phyloP scores from a whole-genome alignment of 2,888 invertebrate species.

The Drosophila barbarae region DNA sequence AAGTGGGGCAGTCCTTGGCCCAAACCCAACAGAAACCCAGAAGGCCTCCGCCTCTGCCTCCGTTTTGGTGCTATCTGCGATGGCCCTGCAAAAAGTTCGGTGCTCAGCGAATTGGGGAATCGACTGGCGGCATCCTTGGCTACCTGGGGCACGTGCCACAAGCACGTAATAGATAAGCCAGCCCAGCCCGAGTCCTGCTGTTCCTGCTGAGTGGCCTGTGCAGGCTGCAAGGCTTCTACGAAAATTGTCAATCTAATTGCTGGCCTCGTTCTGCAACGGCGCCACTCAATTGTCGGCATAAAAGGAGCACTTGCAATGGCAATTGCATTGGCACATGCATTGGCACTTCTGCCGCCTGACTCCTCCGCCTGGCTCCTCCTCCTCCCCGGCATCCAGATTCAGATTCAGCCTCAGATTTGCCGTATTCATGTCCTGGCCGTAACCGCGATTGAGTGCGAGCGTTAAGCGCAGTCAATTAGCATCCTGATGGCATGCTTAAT shows the following conservation, averaged over 20 bases:
- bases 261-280: neutral
- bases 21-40: neutral
- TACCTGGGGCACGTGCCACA: constrained; percentile 27
- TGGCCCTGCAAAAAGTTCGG: constrained; percentile 16
- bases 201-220: constrained; percentile 21
- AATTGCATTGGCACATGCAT: constrained; percentile 1
- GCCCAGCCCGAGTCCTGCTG: neutral
- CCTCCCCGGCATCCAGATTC: too few relatives aligned
- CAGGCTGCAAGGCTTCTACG: constrained; percentile 2
- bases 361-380: neutral
- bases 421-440: neutral
- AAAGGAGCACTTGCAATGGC: constrained; percentile 13
- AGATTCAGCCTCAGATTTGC: neutral
- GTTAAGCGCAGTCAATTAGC: constrained; percentile 66
- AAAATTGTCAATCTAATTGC: constrained; percentile 38
- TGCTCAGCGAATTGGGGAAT: constrained; percentile 13
- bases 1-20: neutral
- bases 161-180: constrained; percentile 38
- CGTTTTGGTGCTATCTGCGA: constrained; percentile 3
- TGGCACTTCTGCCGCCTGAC: neutral
- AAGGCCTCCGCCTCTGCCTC: too few relatives aligned
- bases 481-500: constrained; percentile 62
- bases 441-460: constrained; percentile 24
- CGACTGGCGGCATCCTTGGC: constrained; percentile 1
- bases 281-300: constrained; percentile 13